A percentile compares a stretch with the other conserved stretches of the same genome.
phyloP scores from a whole-genome alignment of 2,888 invertebrate genomes.

The Cosmopolites sordidus region DNA sequence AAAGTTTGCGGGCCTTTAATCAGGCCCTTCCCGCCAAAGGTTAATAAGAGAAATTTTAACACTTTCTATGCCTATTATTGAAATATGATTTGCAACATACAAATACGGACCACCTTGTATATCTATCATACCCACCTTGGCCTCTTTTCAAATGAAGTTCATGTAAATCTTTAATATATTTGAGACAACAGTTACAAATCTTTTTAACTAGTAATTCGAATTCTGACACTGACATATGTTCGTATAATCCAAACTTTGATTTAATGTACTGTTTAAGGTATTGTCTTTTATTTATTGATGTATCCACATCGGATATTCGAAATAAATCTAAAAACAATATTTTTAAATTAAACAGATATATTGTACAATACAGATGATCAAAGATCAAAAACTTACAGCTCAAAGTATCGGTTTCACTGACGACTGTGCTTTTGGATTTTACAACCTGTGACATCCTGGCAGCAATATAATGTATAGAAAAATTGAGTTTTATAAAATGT shows the following conservation, averaged over 20 bases:
- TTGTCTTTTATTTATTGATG: neutral
- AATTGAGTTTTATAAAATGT: too few relatives aligned
- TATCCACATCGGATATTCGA: slow-evolving; percentile 22
- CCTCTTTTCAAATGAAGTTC: slow-evolving; percentile 29
- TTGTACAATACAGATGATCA: neutral
- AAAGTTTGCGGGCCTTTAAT: too few relatives aligned
- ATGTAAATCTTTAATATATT: slow-evolving; percentile 31
- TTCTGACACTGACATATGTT: slow-evolving; percentile 7
- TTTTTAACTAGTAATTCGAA: slow-evolving; percentile 15
- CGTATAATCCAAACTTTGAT: slow-evolving; percentile 4
- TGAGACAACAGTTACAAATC: slow-evolving; percentile 30
- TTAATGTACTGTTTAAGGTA: slow-evolving; percentile 1
- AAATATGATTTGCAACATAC: too few relatives aligned
- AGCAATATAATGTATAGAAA: too few relatives aligned
- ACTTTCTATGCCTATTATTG: too few relatives aligned
- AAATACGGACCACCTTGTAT: too few relatives aligned
- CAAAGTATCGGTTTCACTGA: neutral
- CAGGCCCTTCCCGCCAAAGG: too few relatives aligned
- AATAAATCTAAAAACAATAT: slow-evolving; percentile 16
- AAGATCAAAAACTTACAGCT: neutral
- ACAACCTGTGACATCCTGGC: too few relatives aligned
- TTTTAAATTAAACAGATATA: neutral
- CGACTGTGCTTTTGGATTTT: too few relatives aligned
- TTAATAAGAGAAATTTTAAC: too few relatives aligned
- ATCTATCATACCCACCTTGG: too few relatives aligned